phyloP scores from a whole-genome alignment of 2,113 vertebrate genomes.

The Bufo gargarizans region DNA sequence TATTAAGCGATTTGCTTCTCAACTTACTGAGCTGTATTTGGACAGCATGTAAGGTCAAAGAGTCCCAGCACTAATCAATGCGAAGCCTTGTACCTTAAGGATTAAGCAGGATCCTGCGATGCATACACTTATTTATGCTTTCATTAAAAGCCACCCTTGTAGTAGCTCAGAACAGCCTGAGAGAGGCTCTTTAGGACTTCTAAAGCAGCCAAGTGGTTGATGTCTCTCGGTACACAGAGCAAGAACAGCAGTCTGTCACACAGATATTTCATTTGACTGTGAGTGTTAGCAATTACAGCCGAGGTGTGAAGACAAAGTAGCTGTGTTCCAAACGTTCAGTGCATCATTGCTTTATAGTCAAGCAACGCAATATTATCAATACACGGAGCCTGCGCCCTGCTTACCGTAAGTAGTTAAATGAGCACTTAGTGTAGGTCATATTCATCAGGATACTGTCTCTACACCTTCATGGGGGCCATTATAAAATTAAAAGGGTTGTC shows the following conservation, averaged over 20 bases:
- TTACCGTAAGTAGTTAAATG: neutral
- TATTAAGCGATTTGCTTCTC: constrained; percentile 59
- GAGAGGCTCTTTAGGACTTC: constrained; percentile 71
- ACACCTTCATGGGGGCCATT: neutral
- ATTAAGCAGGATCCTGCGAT: constrained; percentile 60
- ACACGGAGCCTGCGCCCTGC: neutral
- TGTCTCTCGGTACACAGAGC: constrained; percentile 45
- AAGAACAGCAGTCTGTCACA: constrained; percentile 46
- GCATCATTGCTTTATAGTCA: constrained; percentile 23
- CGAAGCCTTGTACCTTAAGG: constrained; percentile 73
- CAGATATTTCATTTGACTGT: constrained; percentile 42
- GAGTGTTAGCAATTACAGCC: constrained; percentile 48
- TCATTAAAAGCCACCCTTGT: constrained; percentile 63
- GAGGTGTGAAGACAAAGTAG: constrained; percentile 41
- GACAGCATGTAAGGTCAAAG: constrained; percentile 60
- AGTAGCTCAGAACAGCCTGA: constrained; percentile 69
- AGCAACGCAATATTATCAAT: neutral
- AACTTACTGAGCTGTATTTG: constrained; percentile 65
- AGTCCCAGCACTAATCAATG: constrained; percentile 64
- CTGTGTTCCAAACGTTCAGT: neutral
- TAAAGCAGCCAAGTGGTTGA: constrained; percentile 62
- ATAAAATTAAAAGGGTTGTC: neutral
- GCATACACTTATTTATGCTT: constrained; percentile 63
- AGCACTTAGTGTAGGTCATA: neutral
- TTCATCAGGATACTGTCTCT: neutral